phyloP scores from a whole-genome alignment of 2,797 vertebrate genomes.

The Phalloptychus januarius region DNA sequence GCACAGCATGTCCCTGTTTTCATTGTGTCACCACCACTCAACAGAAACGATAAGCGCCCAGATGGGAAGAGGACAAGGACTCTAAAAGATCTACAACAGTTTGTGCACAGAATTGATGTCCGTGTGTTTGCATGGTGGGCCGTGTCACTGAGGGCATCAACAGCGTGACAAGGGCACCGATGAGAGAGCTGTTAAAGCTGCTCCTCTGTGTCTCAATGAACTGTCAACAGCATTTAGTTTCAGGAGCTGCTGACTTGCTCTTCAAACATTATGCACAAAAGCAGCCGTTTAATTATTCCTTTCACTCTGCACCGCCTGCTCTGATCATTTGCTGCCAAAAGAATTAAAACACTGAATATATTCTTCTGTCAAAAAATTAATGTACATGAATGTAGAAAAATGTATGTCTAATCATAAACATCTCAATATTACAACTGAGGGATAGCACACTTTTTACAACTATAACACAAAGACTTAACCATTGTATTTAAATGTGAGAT shows the following conservation, averaged over 20 bases:
- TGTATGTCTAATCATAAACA: not conserved
- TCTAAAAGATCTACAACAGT: no score
- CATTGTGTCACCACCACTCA: conserved; percentile 58
- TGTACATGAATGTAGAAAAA: not conserved
- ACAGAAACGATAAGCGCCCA: conserved; percentile 58
- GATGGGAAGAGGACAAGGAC: conserved; percentile 39
- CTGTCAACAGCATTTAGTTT: conserved; percentile 71
- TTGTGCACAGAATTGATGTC: conserved; percentile 5
- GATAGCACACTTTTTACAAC: not conserved
- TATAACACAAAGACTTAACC: not conserved
- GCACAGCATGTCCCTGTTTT: conserved; percentile 62
- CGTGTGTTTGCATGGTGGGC: conserved; percentile 23
- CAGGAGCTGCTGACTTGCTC: conserved; percentile 46
- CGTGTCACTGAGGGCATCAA: conserved; percentile 52
- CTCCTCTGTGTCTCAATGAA: conserved; percentile 46
- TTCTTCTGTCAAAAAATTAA: not conserved
- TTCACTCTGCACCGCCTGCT: not conserved
- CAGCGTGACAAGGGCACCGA: conserved; percentile 38
- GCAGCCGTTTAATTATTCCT: conserved; percentile 12
- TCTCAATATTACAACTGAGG: not conserved
- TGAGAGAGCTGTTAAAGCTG: conserved; percentile 72
- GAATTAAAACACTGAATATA: not conserved
- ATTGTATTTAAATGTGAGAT: not conserved
- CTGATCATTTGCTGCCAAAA: not conserved
- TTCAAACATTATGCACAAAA: conserved; percentile 26